Evolutionary conservation across 2,888 invertebrate genomes (phyloP), one percentile per base, ranked within the genome.

Genomic region (Eristalinus sepulchralis): DNA sequence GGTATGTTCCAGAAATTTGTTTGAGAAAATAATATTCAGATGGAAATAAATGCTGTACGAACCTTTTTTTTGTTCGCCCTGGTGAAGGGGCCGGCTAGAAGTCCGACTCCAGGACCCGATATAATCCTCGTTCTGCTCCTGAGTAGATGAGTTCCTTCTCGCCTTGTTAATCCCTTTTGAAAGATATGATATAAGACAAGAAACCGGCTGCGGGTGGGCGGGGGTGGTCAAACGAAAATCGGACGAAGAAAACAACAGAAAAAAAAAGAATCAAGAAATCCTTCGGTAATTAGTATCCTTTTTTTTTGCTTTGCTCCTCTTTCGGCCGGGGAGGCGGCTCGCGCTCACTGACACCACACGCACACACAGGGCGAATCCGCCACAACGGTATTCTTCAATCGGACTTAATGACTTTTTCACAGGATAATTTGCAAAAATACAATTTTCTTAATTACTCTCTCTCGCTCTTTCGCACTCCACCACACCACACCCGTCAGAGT

Each of bases 71-170:
- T 36, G 9, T 36, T 3, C 13, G n/a, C 17, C 17, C 17, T 47
- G 5, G 17, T 13, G 5, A 13, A 39, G 39, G 39, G n/a, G n/a
- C n/a, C n/a, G n/a, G n/a, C n/a, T n/a, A n/a, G n/a, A n/a, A n/a
- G n/a, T n/a, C n/a, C n/a, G n/a, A n/a, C 70, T 24, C 55, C 62
- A 34, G 36, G 11, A 60, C 53, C 39, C 33, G 55, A 79, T 59
- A 31, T 85, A 77, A 82, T 82, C 77, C 85, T 78, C 67, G 77
- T 64, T 66, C 82, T 57, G 83, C 53, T 67, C 31, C 34, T 34
- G 55, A 77, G 4, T 24, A 34, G 68, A 55, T 57, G 62, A 59
- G 33, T 22, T 59, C 59, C 70, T 31, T 60, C 27, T 39, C 17
- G 17, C 4, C n/a, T 64, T 53, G 63, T 33, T 81, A 81, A 81